Base-by-base conservation (phyloP, 1,140 invertebrate genomes). In the Atta colombica region DNA sequence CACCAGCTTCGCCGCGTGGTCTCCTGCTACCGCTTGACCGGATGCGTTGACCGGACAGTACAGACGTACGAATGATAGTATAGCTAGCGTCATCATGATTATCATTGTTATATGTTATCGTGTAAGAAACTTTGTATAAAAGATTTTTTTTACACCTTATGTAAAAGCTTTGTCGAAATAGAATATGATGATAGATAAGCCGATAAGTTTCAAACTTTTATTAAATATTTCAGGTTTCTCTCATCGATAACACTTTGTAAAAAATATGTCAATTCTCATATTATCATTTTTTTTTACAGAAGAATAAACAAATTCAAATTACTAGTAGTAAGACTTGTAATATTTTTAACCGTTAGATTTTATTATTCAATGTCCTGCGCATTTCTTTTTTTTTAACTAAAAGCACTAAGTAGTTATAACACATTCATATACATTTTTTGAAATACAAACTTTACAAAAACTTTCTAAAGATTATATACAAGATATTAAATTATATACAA, bases 21-120 rank as follows among this genome's bases (percentile, higher is more conserved):
- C 80, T 84, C 80, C 80, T 84, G 80, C 35, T 84, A 84, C 80
- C 55, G 80, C 69, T 84, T 75, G 80, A 84, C 80, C 80, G 80
- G 80, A 84, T 51, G 28, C 55, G 55, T 84, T 84, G 80, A 84
- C 80, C 80, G 80, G 80, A 84, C 60, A 61, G 80, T 21, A 21
- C 80, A 55, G 58, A 81, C 49, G 66, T 71, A 69, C 28, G 77
- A n/a, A 35, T 6, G 77, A 49, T 25, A 8, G 10, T 60, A 14
- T 39, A 39, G 3, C 21, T 80, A 18, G 12, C 25, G 18, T 35
- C 12, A 12, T 39, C 49, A 21, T 35, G 12, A 53, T 14, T 51
- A 51, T 16, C 49, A 16, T 31, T 16, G n/a, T 21, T 16, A 18
- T 66, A 5, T 51, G 28, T 21, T 16, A 18, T 66, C 25, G 35